A percentile compares a stretch with the other conserved stretches of the same genome.
phyloP scores from a whole-genome alignment of 2,113 vertebrate genomes.

The Rhagologus leucostigma region DNA sequence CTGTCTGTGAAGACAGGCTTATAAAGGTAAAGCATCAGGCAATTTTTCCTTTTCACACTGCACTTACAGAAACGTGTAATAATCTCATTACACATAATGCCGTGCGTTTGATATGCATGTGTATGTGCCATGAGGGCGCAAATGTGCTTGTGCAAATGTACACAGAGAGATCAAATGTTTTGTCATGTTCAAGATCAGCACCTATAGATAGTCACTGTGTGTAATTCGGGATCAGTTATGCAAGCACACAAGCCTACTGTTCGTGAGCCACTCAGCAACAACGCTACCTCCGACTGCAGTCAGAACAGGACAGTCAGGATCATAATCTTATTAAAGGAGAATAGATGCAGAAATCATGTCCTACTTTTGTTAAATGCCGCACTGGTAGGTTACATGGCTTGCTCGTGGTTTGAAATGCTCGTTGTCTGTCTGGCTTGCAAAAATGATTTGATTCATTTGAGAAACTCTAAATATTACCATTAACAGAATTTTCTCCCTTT shows the following conservation, averaged over 20 bases:
- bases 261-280: background rate
- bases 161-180: background rate
- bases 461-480: background rate
- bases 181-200: background rate
- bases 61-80: background rate
- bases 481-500: background rate
- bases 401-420: background rate
- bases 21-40: background rate
- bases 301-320: background rate
- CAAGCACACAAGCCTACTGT: background rate
- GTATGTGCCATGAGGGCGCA: background rate
- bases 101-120: rapidly evolving
- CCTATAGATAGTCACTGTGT: background rate
- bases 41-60: background rate
- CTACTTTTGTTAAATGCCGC: background rate
- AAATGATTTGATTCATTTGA: background rate
- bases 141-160: background rate
- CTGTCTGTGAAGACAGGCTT: background rate
- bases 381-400: background rate
- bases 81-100: background rate
- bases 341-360: conserved; percentile 12
- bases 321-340: conserved; percentile 46
- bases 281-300: background rate
- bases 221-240: background rate
- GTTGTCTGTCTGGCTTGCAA: background rate